Conservation (phyloP, 2,888 invertebrate species). For the Drosophila histrio region DNA sequence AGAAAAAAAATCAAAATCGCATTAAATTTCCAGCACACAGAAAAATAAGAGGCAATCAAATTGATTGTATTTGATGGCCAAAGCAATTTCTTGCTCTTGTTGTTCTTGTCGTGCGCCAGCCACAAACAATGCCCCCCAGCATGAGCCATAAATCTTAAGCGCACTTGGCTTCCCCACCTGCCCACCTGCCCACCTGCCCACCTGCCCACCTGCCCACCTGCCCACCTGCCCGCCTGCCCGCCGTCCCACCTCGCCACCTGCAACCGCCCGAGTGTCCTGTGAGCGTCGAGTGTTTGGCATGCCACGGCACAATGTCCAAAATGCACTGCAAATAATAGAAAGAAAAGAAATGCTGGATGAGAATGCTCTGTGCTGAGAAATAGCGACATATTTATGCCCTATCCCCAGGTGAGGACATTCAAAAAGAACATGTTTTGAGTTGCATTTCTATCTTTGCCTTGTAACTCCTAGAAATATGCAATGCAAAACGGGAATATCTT, state of each 20-base stretch:
- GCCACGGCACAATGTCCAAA: constrained; percentile 67
- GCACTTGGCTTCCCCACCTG: constrained; percentile 53
- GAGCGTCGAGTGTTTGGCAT: constrained; percentile 52
- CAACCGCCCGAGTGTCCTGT: constrained; percentile 69
- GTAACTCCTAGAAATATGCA: not conserved
- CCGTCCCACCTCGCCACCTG: constrained; percentile 22
- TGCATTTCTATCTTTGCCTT: not conserved
- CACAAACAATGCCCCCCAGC: constrained; percentile 35
- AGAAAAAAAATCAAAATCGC: constrained; percentile 65
- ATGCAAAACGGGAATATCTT: not conserved
- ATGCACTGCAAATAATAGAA: constrained; percentile 64
- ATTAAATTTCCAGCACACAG: constrained; percentile 44
- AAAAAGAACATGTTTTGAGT: constrained; percentile 6
- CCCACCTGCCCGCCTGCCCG: not conserved
- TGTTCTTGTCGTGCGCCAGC: constrained; percentile 2
- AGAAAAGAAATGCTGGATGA: constrained; percentile 22
- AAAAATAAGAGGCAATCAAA: constrained; percentile 65
- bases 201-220: constrained; percentile 20
- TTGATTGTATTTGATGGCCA: constrained; percentile 76
- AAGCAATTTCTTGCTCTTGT: not conserved
- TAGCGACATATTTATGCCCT: constrained; percentile 59
- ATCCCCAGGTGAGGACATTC: constrained; percentile 33
- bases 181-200: not conserved
- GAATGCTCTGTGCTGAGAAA: constrained; percentile 18
- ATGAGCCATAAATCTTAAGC: constrained; percentile 74